Evolutionary conservation across 2,113 vertebrate species (phyloP).

Genomic region (Anolis sagrei): DNA sequence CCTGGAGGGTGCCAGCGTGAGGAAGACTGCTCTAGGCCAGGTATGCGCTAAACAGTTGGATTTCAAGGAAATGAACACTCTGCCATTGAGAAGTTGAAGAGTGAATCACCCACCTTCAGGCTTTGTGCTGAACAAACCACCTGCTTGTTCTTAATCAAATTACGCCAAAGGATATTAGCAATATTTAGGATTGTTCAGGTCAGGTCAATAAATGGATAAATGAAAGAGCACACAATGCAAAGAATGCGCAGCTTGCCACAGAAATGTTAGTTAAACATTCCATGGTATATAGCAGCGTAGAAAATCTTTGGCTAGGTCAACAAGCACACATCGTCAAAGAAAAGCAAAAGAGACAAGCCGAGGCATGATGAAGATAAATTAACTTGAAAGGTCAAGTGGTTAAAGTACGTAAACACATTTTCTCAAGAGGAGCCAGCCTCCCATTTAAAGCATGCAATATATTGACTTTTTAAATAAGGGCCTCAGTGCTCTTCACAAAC

Average conservation of each 20-base stretch:
- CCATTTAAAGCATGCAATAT: slow-evolving; percentile 3
- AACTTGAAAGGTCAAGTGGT: slow-evolving; percentile 25
- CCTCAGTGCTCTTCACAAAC: neutral
- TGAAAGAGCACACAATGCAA: neutral
- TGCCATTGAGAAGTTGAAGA: neutral
- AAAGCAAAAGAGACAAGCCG: slow-evolving; percentile 17
- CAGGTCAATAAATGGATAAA: slow-evolving; percentile 41
- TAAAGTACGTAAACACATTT: slow-evolving; percentile 24
- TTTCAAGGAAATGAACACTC: slow-evolving; percentile 16
- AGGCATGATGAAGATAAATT: slow-evolving; percentile 26
- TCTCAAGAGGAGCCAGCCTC: neutral
- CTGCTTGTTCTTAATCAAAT: slow-evolving; percentile 27
- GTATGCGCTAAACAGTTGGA: neutral
- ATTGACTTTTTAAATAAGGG: slow-evolving; percentile 12
- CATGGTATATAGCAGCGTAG: accelerated
- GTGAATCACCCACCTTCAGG: neutral
- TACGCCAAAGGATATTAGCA: slow-evolving; percentile 24
- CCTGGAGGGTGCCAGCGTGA: neutral
- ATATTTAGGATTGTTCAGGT: slow-evolving; percentile 18
- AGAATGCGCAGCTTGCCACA: slow-evolving; percentile 9
- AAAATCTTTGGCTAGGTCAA: neutral
- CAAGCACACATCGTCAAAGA: accelerated
- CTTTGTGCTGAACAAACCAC: slow-evolving; percentile 27
- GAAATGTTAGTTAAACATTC: slow-evolving; percentile 33
- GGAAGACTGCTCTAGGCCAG: neutral